Evolutionary conservation across 2,113 vertebrate species (phyloP).

Genomic region (Origma solitaria): DNA sequence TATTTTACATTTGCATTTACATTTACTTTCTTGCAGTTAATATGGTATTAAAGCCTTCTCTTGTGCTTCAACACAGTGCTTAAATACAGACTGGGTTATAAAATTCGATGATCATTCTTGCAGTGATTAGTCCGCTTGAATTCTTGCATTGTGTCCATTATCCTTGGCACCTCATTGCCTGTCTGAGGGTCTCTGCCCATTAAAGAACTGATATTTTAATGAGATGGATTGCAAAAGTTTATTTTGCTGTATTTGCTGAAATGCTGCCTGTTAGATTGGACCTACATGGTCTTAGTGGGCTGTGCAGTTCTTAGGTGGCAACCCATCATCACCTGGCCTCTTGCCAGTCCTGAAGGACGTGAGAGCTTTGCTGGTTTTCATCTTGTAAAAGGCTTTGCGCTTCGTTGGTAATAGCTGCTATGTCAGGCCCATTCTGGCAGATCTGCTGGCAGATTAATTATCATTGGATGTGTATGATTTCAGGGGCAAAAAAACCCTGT

Average conservation of each 20-base stretch:
- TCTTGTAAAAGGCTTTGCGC: neutral
- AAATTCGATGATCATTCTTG: neutral
- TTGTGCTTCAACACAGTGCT: neutral
- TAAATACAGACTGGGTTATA: neutral
- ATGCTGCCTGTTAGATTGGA: neutral
- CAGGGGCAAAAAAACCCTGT: neutral
- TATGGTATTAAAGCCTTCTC: neutral
- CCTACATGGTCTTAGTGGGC: neutral
- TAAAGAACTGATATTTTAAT: neutral
- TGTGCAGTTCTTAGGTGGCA: neutral
- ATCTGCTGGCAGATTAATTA: slow-evolving; percentile 12
- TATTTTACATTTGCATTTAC: neutral
- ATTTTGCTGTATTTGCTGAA: neutral
- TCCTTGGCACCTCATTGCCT: neutral
- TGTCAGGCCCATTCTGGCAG: neutral
- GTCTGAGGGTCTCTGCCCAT: neutral
- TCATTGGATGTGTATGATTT: neutral
- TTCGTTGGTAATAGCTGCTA: neutral
- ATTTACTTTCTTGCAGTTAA: neutral
- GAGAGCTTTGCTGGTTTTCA: neutral
- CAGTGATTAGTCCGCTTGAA: neutral
- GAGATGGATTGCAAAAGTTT: neutral
- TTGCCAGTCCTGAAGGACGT: neutral
- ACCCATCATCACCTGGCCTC: neutral
- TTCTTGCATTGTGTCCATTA: neutral